Conservation (phyloP, 2,888 invertebrate species). For the Xestia sexstrigata region DNA sequence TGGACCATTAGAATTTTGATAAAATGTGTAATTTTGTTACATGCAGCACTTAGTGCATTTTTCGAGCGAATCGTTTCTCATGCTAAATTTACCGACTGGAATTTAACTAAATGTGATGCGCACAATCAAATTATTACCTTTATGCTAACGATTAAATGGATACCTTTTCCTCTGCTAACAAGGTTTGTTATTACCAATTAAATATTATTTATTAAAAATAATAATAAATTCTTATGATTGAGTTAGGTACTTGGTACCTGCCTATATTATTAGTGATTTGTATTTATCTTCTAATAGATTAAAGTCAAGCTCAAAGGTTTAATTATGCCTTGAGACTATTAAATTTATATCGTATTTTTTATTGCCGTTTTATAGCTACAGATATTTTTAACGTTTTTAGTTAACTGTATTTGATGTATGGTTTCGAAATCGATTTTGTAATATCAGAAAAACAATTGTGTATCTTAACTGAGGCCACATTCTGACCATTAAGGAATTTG, state of each 20-base stretch:
- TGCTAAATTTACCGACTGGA: slow-evolving; percentile 5
- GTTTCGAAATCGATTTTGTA: slow-evolving; percentile 63
- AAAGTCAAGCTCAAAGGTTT: slow-evolving; percentile 54
- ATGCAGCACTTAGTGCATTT: slow-evolving; percentile 36
- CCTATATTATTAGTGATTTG: slow-evolving; percentile 34
- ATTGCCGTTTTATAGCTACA: slow-evolving; percentile 60
- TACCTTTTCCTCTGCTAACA: slow-evolving; percentile 2
- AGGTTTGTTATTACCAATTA: slow-evolving; percentile 7
- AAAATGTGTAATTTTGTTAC: slow-evolving; percentile 42
- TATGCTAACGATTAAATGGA: slow-evolving; percentile 5
- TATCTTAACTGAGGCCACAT: slow-evolving; percentile 46
- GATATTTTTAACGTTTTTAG: slow-evolving; percentile 53
- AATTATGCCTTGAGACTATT: slow-evolving; percentile 46
- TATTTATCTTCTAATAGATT: slow-evolving; percentile 32
- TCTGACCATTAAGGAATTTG: slow-evolving; percentile 26
- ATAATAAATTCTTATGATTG: slow-evolving; percentile 20
- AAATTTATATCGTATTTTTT: slow-evolving; percentile 57
- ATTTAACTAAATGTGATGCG: slow-evolving; percentile 36
- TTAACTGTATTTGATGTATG: slow-evolving; percentile 49
- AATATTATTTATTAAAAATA: slow-evolving; percentile 1
- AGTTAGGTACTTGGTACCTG: slow-evolving; percentile 7
- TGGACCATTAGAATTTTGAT: slow-evolving; percentile 28
- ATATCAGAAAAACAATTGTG: slow-evolving; percentile 54
- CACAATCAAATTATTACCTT: slow-evolving; percentile 23
- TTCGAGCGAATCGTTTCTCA: slow-evolving; percentile 35